Base-by-base conservation (phyloP, 2,113 vertebrate species). In the Lonchura striata region DNA sequence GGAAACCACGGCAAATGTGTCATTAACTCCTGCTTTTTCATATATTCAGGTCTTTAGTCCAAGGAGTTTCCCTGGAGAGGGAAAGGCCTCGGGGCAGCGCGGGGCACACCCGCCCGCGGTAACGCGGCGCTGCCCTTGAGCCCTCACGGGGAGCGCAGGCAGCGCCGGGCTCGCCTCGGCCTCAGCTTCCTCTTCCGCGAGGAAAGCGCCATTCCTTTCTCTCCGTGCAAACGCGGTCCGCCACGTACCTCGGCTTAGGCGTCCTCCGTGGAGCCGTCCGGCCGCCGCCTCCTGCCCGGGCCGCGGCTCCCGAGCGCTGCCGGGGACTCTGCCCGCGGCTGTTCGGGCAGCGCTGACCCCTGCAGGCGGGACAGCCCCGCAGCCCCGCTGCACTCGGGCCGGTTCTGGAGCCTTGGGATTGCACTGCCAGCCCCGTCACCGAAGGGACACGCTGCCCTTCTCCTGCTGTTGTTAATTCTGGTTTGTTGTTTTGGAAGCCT, bases 21-120 rank as follows among this genome's bases (percentile, higher is more conserved):
- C 28, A 30, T 11, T 15, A 28, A 28, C 59, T 35, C 70, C 54
- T 27, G 11, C 10, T 54, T 66, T 82, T 61, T 59, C 64, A 42
- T 47, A 8, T 27, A 23, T 4, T 10, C 74, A 10, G 44, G 16
- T 31, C 53, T 70, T 50, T 57, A 46, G 25, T 20, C 27, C 46
- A 35, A 31, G 15, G 28, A 9, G 22, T 6, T 11, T 44, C 33
- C 2, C 4, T 11, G 42, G 18, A 63, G 16, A 28, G 28, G 33
- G 56, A 11, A 57, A 13, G 39, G 28, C 46, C 56, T 21, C 8
- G 4, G 10, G n/a, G 24, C 64, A 52, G 77, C 5, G 3, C 24
- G n/a, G n/a, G 21, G 46, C 7, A 8, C 53, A 2, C 5, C 6
- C 6, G 20, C 3, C 0, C 1, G 57, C 8, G 27, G 12, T 13